Evolutionary conservation across 2,797 vertebrate species (phyloP), one percentile per base, ranked within the genome.

Genomic region (Sparidentex hasta): DNA sequence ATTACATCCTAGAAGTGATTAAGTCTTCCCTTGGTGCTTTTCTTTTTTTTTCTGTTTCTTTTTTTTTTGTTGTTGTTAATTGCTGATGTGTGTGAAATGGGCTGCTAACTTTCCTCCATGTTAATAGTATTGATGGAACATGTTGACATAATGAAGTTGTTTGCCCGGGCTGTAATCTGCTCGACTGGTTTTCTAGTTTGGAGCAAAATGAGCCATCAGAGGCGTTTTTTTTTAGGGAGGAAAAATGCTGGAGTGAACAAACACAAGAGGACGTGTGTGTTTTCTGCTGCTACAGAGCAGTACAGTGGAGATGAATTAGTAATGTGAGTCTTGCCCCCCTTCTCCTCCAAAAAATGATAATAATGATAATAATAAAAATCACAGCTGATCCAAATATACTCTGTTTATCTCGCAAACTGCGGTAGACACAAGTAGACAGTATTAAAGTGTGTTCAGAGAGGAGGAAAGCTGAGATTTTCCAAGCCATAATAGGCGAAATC

Each of bases 221-320:
- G 47, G 29, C 29, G 29, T 29, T 29, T 29, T 29, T 25, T 2
- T 25, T 25, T n/a, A 4, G 27, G 27, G 29, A 29, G 18, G 29
- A 44, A 44, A 44, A n/a, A 0, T 68, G 44, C 47, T 4, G 27
- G 23, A 13, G 47, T 21, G 58, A 33, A 46, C 48, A 59, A 38
- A 44, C 71, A n/a, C 48, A 14, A 27, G 29, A 58, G 58, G 41
- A 17, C 5, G 51, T 4, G 38, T 56, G 50, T 64, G 50, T 73
- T 57, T 51, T 47, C n/a, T 76, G 68, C 73, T 51, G 69, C 59
- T 25, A 33, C 33, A 71, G 47, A 81, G 52, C 50, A 68, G 68
- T 67, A 63, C 58, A 62, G 61, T 12, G 29, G 48, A 47, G 66
- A 84, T 87, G 69, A 90, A 84, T 85, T 56, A 76, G 59, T 88